Evolutionary conservation across 1,140 invertebrate species (phyloP), one percentile per base, ranked within the genome.

Genomic region (Himalopsyche phryganea): DNA sequence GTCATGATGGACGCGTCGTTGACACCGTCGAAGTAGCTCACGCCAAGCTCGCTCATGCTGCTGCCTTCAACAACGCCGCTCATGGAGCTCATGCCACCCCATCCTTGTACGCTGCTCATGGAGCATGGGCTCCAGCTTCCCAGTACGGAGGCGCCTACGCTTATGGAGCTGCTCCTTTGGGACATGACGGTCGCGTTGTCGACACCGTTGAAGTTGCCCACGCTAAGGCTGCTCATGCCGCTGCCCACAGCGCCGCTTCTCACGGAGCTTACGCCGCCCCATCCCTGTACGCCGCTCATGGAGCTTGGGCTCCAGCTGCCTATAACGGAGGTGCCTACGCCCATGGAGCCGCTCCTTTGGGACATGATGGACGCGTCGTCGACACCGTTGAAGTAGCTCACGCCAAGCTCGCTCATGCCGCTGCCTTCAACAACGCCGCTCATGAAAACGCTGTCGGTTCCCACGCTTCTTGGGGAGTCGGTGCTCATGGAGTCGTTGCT

Each of bases 151-250:
- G n/a, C n/a, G 74, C 49, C 33, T 50, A 38, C 36, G 55, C 35
- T 32, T 28, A 3, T 13, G 33, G 32, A 5, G 40, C 6, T 7
- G 50, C 28, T 9, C 10, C 15, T 13, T 50, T 32, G 48, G 33
- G 33, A 7, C 40, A 42, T 14, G 50, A n/a, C 13, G 41, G 9
- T 11, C 50, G 11, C 51, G 42, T 71, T 23, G 69, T 72, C 35
- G 81, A 83, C 51, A 83, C 81, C 14, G 77, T 78, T 44, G 81
- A 83, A 67, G 81, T 82, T 1, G 80, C 55, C 32, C 77, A 42
- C 17, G 51, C 51, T 20, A 50, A 44, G 48, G n/a, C n/a, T n/a
- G n/a, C n/a, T n/a, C n/a, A n/a, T n/a, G n/a, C n/a, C n/a, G 55
- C 55, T 9, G 46, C 46, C 11, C 55, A 56, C 53, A 13, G 38